A percentile compares a stretch with the other conserved stretches of the same genome.
phyloP scores from a whole-genome alignment of 2,113 vertebrate species.

The Phyllopteryx taeniolatus region DNA sequence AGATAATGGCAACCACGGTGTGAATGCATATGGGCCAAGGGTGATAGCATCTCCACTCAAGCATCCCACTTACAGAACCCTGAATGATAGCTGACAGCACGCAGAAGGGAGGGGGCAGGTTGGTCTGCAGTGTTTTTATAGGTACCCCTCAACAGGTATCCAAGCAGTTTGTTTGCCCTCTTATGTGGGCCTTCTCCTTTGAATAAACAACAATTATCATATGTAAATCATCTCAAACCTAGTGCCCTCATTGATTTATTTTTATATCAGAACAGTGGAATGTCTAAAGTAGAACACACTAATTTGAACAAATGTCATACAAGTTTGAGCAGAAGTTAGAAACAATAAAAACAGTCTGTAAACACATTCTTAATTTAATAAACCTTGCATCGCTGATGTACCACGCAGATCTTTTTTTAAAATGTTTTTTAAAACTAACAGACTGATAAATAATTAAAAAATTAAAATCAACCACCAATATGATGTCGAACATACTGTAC shows the following conservation, averaged over 20 bases:
- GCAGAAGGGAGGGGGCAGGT: constrained; percentile 39
- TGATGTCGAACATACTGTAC: no score
- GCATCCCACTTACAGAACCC: constrained; percentile 72
- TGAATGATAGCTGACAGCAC: constrained; percentile 73
- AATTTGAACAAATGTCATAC: background rate
- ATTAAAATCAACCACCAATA: no score
- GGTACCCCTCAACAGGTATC: constrained; percentile 46
- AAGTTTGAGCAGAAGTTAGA: background rate
- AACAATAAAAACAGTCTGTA: no score
- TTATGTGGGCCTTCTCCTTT: constrained; percentile 32
- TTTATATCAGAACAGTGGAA: background rate
- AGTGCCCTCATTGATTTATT: background rate
- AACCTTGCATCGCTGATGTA: no score
- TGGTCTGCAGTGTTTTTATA: constrained; percentile 46
- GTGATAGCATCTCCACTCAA: constrained; percentile 77
- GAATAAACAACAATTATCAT: constrained; percentile 44
- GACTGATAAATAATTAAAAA: no score
- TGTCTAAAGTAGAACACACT: background rate
- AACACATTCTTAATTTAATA: no score
- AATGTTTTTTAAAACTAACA: no score
- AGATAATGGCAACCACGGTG: constrained; percentile 77
- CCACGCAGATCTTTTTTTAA: no score
- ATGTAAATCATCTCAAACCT: constrained; percentile 21
- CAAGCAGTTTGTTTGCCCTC: constrained; percentile 58
- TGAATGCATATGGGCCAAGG: constrained; percentile 68